Conservation (phyloP, 92 coral and sea anemone genomes). For the Umimayanthus chanpuru region DNA sequence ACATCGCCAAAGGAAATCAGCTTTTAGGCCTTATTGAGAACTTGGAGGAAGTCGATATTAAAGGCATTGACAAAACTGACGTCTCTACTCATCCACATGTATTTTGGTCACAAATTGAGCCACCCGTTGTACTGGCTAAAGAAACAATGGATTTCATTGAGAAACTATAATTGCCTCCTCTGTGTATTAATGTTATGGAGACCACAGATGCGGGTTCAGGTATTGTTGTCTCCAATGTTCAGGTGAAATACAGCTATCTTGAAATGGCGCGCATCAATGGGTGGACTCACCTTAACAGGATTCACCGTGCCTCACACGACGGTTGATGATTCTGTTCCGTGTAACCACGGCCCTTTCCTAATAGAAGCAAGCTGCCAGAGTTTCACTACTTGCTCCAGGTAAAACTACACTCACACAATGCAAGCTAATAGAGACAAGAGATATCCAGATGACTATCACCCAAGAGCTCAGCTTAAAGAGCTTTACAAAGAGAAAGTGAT, state of each 20-base stretch:
- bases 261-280: background rate
- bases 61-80: constrained; percentile 5
- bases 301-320: no score
- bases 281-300: background rate
- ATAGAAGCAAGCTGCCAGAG: no score
- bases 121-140: background rate
- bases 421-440: no score
- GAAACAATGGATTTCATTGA: background rate
- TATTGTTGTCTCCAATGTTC: background rate
- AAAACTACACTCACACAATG: no score
- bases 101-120: background rate
- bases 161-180: background rate
- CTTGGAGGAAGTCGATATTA: background rate
- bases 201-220: background rate
- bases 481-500: no score
- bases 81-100: constrained; percentile 4
- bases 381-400: no score
- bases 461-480: no score
- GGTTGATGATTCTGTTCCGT: no score
- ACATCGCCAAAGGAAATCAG: no score
- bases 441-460: no score
- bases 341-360: no score
- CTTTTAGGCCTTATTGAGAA: no score
- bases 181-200: background rate
- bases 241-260: background rate